Base-by-base conservation (phyloP, 2,797 vertebrate species). In the Myotis planiceps region DNA sequence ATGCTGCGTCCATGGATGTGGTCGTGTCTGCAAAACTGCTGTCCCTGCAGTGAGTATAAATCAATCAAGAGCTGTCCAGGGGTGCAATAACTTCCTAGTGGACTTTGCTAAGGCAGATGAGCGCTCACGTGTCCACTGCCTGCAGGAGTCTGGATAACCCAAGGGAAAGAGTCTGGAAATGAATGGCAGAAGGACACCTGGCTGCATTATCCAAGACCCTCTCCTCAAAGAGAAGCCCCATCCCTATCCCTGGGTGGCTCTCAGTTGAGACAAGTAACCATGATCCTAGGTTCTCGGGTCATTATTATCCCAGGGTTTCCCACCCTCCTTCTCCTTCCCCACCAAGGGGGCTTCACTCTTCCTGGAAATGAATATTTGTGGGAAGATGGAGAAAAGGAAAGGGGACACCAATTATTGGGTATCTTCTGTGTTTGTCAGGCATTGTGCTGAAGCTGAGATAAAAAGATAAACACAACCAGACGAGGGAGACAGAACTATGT, bases 1-100 rank as follows among this genome's bases (percentile, higher is more conserved):
- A 89, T 98, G 98, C 92, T 98, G 98, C 97, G 91, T 92, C 45
- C 98, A 95, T 0, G 95, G 94, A 9, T 98, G 97, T 0, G 98
- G 98, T 55, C 95, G 92, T 9, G 1, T 1, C 34, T 96, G 94
- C 68, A 2, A 2, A 19, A 0, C 0, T 16, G 0, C 71, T 93
- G 15, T 78, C 32, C 39, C 13, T 7, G 0, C 0, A 9, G 90
- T 92, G 32, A 86, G 55, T 53, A 75, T 42, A n/a, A 51, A 3
- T 12, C 63, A 18, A 21, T 19, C n/a, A 60, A 16, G 81, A 63
- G n/a, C 23, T 51, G 34, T 25, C 16, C 9, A 3, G 84, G 68
- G 32, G 42, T 37, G 4, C 9, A 58, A 25, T 32, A 45, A 63
- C 55, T 51, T 21, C 63, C n/a, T 12, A 37, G 65, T 29, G 39